Conservation (phyloP, 2,797 vertebrate species). For the Pantherophis vulpinus region DNA sequence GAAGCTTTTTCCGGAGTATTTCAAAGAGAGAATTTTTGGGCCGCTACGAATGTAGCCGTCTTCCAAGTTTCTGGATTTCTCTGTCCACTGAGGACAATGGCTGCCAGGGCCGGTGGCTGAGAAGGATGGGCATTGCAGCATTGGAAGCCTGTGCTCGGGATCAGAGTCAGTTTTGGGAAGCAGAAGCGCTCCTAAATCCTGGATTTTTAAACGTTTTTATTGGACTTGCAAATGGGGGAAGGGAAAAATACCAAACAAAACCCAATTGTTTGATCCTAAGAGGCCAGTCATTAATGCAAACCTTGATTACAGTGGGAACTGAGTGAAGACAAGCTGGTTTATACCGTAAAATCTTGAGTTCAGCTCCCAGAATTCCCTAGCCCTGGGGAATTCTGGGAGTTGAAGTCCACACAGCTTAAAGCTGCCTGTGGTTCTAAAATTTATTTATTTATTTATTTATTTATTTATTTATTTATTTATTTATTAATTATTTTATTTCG, state of each 20-base stretch:
- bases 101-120: neutral
- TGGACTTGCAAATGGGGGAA: neutral
- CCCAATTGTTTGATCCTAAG: neutral
- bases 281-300: neutral
- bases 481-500: too few species aligned
- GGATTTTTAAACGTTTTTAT: neutral
- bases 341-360: neutral
- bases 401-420: neutral
- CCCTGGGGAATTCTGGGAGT: neutral
- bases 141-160: neutral
- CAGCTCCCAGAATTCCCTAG: neutral
- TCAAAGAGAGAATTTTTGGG: neutral
- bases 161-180: neutral
- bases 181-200: neutral
- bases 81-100: neutral
- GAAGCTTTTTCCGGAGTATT: too few species aligned
- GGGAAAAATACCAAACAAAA: too few species aligned
- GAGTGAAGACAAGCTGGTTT: neutral
- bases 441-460: too few species aligned
- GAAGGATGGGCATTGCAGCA: neutral
- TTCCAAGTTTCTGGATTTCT: neutral
- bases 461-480: too few species aligned
- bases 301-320: neutral
- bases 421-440: too few species aligned
- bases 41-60: fast-evolving